Evolutionary conservation across 2,113 vertebrate genomes (phyloP), one percentile per base, ranked within the genome.

Genomic region (Arenaria interpres): DNA sequence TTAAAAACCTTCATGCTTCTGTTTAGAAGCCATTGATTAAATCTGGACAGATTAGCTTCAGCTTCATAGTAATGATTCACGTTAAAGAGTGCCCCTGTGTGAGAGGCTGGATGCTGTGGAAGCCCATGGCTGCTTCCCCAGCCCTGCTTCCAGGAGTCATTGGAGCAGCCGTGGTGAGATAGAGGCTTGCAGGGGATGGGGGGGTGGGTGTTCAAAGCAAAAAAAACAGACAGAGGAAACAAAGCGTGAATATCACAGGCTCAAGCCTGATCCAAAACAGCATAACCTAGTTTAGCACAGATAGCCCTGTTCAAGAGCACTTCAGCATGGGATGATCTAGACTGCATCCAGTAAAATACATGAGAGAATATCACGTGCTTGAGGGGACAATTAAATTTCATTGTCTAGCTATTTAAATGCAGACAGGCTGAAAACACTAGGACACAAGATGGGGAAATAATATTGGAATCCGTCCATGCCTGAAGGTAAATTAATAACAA

Each of bases 381-480:
- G 35, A 78, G n/a, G 88, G 39, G 24, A 94, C 74, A 91, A 79
- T 53, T 76, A 64, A 27, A 45, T 57, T 56, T 68, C 24, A 69
- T 91, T 95, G 73, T 64, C 89, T 60, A 91, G 66, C 39, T 93
- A 57, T 78, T 88, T 88, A 82, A 89, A 89, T 79, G 32, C 32
- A 82, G 56, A 46, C 56, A 78, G 53, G 41, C 48, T 89, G 81
- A 76, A 96, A 95, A 83, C n/a, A 80, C 53, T 45, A 67, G n/a
- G 20, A 69, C 25, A 90, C 22, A 79, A 85, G 46, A 66, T 56
- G 7, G 15, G 20, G 22, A 88, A 94, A 82, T 73, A 71, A 53
- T 78, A 72, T 13, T 90, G 12, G 54, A 85, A 85, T 78, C 48
- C 14, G 21, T 95, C 62, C 48, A 64, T 37, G 30, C 57, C 33